phyloP scores from a whole-genome alignment of 1,140 invertebrate genomes.

The Drosophila sechellia region DNA sequence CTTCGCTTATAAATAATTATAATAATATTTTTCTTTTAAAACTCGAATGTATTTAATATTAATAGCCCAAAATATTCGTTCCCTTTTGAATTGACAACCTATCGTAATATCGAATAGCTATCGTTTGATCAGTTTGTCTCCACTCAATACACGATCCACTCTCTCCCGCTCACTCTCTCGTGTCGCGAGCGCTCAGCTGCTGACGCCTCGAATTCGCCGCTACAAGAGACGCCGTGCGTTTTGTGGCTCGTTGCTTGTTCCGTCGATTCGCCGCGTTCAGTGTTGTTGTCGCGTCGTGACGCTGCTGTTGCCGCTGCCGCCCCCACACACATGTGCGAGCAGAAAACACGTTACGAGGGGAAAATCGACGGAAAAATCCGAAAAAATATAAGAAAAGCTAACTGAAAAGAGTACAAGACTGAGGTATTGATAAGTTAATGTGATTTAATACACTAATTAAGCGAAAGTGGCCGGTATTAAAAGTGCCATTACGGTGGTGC shows the following conservation, averaged over 20 bases:
- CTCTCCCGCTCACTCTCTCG: neutral
- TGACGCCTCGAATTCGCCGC: conserved; percentile 58
- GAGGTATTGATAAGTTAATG: conserved; percentile 1
- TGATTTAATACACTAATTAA: neutral
- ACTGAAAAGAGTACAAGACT: conserved; percentile 28
- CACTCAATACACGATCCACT: neutral
- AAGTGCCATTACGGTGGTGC: conserved; percentile 3
- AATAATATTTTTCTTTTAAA: too few relatives aligned
- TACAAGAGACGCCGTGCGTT: neutral
- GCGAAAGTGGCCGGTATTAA: neutral
- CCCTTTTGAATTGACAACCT: neutral
- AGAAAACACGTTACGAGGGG: conserved; percentile 27
- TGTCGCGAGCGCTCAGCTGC: conserved; percentile 42
- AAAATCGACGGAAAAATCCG: conserved; percentile 6
- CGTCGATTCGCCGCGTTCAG: conserved; percentile 55
- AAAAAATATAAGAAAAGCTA: neutral
- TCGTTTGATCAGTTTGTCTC: conserved; percentile 2
- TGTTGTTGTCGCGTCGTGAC: conserved; percentile 49
- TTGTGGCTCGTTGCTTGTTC: conserved; percentile 8
- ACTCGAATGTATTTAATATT: too few relatives aligned
- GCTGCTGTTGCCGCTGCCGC: conserved; percentile 57
- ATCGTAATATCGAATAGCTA: conserved; percentile 5
- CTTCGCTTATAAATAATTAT: too few relatives aligned
- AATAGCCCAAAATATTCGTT: neutral
- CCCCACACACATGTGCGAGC: conserved; percentile 28